Evolutionary conservation across 2,797 vertebrate genomes (phyloP).

Genomic region (Galago senegalensis): DNA sequence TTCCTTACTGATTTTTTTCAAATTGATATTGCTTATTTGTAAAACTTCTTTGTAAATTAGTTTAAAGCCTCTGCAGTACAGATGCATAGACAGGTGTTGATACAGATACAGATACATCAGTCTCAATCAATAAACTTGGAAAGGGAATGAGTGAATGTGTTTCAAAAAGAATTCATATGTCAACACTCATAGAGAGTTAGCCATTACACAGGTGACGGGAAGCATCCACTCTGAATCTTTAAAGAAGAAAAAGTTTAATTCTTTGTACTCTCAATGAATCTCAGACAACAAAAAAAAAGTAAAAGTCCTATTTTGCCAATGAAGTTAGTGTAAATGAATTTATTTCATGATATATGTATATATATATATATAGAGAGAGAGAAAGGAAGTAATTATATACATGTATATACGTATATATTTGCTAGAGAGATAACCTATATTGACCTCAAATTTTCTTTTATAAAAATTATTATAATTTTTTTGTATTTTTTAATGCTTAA

Average conservation of each 20-base stretch:
- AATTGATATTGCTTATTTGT: not conserved
- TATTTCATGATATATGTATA: not conserved
- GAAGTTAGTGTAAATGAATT: not conserved
- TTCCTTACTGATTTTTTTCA: not conserved
- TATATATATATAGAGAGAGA: not conserved
- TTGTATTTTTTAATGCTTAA: not conserved
- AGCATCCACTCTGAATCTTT: not conserved
- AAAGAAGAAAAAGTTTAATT: not conserved
- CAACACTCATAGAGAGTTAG: not conserved
- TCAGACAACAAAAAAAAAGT: not conserved
- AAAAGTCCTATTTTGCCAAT: not conserved
- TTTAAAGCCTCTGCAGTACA: not conserved
- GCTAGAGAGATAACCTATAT: not conserved
- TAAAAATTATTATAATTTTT: not conserved
- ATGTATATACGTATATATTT: not conserved
- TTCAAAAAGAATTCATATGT: not conserved
- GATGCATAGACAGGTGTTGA: not conserved
- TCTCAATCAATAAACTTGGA: not conserved
- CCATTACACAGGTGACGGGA: not conserved
- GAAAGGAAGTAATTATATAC: not conserved
- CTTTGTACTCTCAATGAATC: too few relatives aligned
- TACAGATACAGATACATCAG: not conserved
- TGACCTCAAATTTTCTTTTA: not conserved
- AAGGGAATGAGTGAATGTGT: not conserved
- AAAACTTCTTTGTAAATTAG: conserved; percentile 27